Percentiles rank a stretch among this genome's conserved stretches.
Conservation (phyloP, 2,113 vertebrate genomes). For the Chrysochloris asiatica region DNA sequence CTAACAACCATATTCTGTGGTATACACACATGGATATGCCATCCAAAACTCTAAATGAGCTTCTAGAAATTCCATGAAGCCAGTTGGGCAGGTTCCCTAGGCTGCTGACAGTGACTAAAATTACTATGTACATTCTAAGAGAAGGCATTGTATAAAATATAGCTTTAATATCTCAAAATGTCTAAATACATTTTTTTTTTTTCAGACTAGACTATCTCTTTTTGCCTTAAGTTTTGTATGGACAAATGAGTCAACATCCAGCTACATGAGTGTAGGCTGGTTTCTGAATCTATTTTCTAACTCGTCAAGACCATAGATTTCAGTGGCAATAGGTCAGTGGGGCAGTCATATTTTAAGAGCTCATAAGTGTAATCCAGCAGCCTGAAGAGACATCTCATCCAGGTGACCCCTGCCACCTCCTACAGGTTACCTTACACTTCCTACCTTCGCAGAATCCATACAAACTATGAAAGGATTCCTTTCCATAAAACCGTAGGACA, state of each 20-base stretch:
- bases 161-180: background rate
- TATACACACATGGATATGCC: background rate
- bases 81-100: background rate
- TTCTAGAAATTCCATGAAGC: slow-evolving; percentile 14
- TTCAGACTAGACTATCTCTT: slow-evolving; percentile 61
- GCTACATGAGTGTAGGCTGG: slow-evolving; percentile 50
- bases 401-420: slow-evolving; percentile 80
- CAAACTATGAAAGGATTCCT: slow-evolving; percentile 74
- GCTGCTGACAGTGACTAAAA: slow-evolving; percentile 24
- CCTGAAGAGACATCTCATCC: slow-evolving; percentile 80
- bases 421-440: slow-evolving; percentile 80
- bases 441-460: slow-evolving; percentile 72
- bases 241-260: slow-evolving; percentile 64
- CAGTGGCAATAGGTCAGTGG: slow-evolving; percentile 79
- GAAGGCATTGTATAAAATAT: background rate
- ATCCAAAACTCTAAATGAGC: slow-evolving; percentile 27
- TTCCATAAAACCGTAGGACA: slow-evolving; percentile 81
- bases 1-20: background rate
- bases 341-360: slow-evolving; percentile 74
- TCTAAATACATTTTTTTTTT: background rate
- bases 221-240: slow-evolving; percentile 68
- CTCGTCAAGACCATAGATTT: slow-evolving; percentile 76
- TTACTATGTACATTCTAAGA: background rate
- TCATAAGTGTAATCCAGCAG: slow-evolving; percentile 69
- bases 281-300: slow-evolving; percentile 67